phyloP scores from a whole-genome alignment of 1,140 invertebrate genomes.

The Calephelis nemesis region DNA sequence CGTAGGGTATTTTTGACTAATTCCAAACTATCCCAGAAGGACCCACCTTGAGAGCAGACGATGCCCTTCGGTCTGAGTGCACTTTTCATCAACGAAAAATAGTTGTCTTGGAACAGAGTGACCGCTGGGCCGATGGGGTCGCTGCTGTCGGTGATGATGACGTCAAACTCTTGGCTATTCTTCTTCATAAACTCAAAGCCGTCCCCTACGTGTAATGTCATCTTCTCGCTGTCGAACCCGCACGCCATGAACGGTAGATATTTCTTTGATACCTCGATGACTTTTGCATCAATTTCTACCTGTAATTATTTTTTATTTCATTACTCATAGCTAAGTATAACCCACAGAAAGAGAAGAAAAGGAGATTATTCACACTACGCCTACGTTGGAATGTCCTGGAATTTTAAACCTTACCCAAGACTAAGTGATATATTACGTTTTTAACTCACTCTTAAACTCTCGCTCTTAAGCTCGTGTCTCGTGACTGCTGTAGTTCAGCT shows the following conservation, averaged over 20 bases:
- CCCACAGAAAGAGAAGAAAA: too few species aligned
- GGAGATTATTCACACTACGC: too few species aligned
- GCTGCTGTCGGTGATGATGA: slow-evolving; percentile 99
- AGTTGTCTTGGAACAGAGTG: slow-evolving; percentile 89
- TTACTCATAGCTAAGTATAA: not conserved
- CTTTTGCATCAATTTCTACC: slow-evolving; percentile 96
- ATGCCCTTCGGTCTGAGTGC: slow-evolving; percentile 93
- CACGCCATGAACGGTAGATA: slow-evolving; percentile 94
- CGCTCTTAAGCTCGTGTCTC: too few species aligned
- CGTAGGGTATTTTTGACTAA: slow-evolving; percentile 87
- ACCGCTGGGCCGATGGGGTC: slow-evolving; percentile 94
- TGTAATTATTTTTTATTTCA: slow-evolving; percentile 44
- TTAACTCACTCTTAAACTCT: too few species aligned
- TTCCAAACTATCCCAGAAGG: slow-evolving; percentile 92
- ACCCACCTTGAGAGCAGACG: slow-evolving; percentile 96
- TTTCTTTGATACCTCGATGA: slow-evolving; percentile 95
- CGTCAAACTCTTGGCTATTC: slow-evolving; percentile 93
- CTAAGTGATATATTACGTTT: too few species aligned
- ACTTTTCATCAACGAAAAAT: slow-evolving; percentile 92
- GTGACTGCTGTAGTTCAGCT: too few species aligned
- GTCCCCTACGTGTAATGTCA: slow-evolving; percentile 93
- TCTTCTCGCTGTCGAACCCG: slow-evolving; percentile 91
- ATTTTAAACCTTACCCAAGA: too few species aligned
- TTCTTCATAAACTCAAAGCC: slow-evolving; percentile 97
- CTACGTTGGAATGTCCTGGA: too few species aligned